Conservation (phyloP, 1,140 invertebrate genomes). For the Scaptomyza graminum region DNA sequence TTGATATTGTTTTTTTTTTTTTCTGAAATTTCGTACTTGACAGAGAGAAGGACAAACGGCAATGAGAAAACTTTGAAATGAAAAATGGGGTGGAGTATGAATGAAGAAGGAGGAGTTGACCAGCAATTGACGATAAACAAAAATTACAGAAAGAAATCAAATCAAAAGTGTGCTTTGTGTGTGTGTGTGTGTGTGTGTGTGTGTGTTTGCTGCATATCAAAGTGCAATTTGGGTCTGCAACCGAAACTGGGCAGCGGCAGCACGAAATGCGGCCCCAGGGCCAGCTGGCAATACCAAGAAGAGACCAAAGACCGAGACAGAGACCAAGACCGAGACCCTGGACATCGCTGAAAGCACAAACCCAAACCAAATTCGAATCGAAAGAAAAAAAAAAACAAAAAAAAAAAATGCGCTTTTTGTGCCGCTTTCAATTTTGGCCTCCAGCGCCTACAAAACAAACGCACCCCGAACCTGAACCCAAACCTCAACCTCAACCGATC, state of each 20-base stretch:
- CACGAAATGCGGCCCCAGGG: slow-evolving; percentile 25
- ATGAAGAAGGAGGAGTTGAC: slow-evolving; percentile 10
- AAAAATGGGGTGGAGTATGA: neutral
- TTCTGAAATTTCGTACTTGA: too few relatives aligned
- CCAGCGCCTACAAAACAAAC: slow-evolving; percentile 32
- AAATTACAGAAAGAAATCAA: slow-evolving; percentile 27
- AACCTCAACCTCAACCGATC: slow-evolving; percentile 3
- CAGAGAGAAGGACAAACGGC: slow-evolving; percentile 12
- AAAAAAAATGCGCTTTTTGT: slow-evolving; percentile 35
- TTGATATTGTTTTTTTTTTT: too few relatives aligned
- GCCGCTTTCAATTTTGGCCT: slow-evolving; percentile 57
- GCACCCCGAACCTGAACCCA: slow-evolving; percentile 1
- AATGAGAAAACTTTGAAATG: neutral
- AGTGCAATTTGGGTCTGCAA: slow-evolving; percentile 17
- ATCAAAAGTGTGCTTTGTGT: slow-evolving; percentile 15
- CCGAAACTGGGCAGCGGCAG: slow-evolving; percentile 29
- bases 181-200: slow-evolving; percentile 27
- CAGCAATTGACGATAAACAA: slow-evolving; percentile 40
- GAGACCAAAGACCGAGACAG: neutral
- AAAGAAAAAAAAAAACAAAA: neutral
- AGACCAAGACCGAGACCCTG: neutral
- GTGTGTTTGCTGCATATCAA: slow-evolving; percentile 31
- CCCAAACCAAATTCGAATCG: slow-evolving; percentile 22
- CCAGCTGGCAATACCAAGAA: slow-evolving; percentile 16
- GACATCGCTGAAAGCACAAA: neutral